A percentile compares a stretch with the other conserved stretches of the same genome.
Conservation (phyloP, 2,888 invertebrate species). For the Caenorhabditis drosophilae region DNA sequence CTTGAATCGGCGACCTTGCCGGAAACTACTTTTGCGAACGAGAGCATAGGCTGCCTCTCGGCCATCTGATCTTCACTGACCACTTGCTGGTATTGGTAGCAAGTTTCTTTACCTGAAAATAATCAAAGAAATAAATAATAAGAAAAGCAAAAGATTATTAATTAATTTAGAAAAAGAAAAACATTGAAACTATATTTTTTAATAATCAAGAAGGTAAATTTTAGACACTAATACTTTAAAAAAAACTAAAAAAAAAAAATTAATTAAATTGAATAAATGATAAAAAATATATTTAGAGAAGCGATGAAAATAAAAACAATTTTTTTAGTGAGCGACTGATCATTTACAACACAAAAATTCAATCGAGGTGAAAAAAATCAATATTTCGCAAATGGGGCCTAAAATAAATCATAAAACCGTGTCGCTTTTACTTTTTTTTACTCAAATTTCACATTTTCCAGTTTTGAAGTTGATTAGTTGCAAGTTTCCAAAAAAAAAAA, state of each 20-base stretch:
- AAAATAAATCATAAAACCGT: not conserved
- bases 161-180: not conserved
- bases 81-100: conserved; percentile 39
- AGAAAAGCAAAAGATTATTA: not conserved
- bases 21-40: conserved; percentile 59
- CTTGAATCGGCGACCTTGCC: conserved; percentile 29
- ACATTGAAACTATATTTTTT: not conserved
- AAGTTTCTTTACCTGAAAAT: conserved; percentile 37
- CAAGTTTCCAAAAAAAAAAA: not conserved
- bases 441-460: not conserved
- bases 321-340: not conserved
- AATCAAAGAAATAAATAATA: not conserved
- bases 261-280: not conserved
- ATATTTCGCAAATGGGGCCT: not conserved
- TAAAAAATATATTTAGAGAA: not conserved
- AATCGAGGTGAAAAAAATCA: not conserved
- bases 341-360: not conserved
- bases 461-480: not conserved
- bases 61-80: conserved; percentile 45
- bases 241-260: not conserved
- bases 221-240: not conserved
- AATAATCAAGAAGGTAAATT: too few species aligned
- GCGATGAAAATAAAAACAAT: not conserved
- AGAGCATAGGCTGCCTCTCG: conserved; percentile 60
- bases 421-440: not conserved